These are phyloP conservation scores for Falco biarmicus DNA, from an alignment of 2,797 vertebrate species.

Conservation along the genomic window DNA sequence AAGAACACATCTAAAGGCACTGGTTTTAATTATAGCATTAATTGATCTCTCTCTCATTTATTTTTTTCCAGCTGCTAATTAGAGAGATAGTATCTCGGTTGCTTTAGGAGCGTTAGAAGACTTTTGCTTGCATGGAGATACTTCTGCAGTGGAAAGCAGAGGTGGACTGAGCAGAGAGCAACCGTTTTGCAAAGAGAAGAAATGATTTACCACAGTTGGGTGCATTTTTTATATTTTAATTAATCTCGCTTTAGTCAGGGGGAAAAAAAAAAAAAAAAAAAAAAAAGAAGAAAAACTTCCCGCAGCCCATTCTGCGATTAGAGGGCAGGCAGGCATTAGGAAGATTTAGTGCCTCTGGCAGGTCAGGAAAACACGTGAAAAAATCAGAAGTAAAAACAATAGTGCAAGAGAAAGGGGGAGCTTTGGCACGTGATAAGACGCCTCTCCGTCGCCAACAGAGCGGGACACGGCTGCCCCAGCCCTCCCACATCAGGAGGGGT, in stretches of 20 bases:
- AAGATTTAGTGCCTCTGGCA: slow-evolving; percentile 37
- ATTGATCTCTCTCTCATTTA: slow-evolving; percentile 69
- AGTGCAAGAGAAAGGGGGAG: not conserved
- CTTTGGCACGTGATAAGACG: not conserved
- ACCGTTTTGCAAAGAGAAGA: not conserved
- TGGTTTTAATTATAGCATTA: slow-evolving; percentile 78
- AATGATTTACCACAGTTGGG: slow-evolving; percentile 46
- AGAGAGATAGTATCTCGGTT: slow-evolving; percentile 72
- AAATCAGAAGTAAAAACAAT: slow-evolving; percentile 35
- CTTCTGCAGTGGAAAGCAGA: slow-evolving; percentile 40
- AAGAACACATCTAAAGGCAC: slow-evolving; percentile 69
- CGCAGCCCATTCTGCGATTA: not conserved
- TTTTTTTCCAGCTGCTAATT: slow-evolving; percentile 73
- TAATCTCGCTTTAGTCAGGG: not conserved
- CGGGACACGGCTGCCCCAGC: not conserved
- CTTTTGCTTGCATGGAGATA: slow-evolving; percentile 44
- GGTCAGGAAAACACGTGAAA: slow-evolving; percentile 41
- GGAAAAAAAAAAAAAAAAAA: not conserved
- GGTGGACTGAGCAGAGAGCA: not conserved
- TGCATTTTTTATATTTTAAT: slow-evolving; percentile 60
- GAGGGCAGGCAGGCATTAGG: slow-evolving; percentile 17
- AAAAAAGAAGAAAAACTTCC: not conserved
- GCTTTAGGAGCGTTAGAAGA: slow-evolving; percentile 65
- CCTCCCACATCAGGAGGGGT: not conserved
- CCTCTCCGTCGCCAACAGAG: not conserved